Percentiles rank a stretch among this genome's conserved stretches.
Conservation (phyloP, 2,888 invertebrate species). For the Cheilosia scutellata region DNA sequence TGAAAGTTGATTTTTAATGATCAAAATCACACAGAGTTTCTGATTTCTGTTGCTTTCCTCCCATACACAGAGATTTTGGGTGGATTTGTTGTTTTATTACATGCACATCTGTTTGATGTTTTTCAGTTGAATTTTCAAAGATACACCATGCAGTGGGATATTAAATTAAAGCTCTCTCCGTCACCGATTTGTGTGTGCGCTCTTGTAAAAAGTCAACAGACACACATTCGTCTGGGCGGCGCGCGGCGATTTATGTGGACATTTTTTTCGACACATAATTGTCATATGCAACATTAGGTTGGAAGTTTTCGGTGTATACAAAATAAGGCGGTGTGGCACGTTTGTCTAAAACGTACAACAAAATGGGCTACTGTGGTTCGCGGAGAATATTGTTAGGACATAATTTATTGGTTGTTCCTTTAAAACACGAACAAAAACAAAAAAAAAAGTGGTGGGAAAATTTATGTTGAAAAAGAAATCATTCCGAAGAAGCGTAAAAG, state of each 20-base stretch:
- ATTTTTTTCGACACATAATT: constrained; percentile 66
- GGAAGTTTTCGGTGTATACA: constrained; percentile 25
- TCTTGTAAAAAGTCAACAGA: constrained; percentile 10
- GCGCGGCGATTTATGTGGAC: constrained; percentile 61
- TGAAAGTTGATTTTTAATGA: constrained; percentile 74
- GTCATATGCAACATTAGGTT: constrained; percentile 65
- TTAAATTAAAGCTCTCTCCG: constrained; percentile 59
- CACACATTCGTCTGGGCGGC: constrained; percentile 35
- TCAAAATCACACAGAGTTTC: constrained; percentile 30
- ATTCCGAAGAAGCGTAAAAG: constrained; percentile 55
- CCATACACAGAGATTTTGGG: constrained; percentile 3
- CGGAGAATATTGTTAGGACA: constrained; percentile 41
- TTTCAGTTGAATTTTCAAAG: constrained; percentile 8
- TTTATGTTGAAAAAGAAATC: constrained; percentile 38
- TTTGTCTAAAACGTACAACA: constrained; percentile 20
- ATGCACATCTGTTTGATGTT: constrained; percentile 67
- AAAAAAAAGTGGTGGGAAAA: constrained; percentile 62
- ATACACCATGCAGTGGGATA: constrained; percentile 4
- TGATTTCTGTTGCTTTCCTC: constrained; percentile 53
- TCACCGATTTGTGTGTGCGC: background rate
- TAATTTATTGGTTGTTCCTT: constrained; percentile 57
- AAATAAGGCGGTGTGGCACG: constrained; percentile 10
- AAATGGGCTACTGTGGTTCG: background rate
- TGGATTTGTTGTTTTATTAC: constrained; percentile 62
- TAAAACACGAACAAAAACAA: background rate